These are phyloP conservation scores for Drosophila stalkeri DNA, from an alignment of 2,888 invertebrate species.

Conservation along the genomic window DNA sequence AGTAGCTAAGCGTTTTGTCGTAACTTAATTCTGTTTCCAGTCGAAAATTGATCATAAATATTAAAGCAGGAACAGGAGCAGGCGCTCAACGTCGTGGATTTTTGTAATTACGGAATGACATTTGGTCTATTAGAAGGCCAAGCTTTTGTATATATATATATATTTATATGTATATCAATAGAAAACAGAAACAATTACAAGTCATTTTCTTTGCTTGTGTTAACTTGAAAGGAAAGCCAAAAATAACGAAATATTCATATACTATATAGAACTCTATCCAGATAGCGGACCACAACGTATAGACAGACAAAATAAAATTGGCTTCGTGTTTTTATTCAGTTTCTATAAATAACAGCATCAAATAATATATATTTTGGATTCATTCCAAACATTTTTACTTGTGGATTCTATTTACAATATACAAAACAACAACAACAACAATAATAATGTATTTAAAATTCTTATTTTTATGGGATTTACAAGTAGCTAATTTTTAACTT, in stretches of 20 bases:
- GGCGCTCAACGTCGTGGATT: conserved; percentile 28
- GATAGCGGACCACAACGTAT: conserved; percentile 26
- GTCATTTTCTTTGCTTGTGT: not conserved
- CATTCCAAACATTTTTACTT: conserved; percentile 73
- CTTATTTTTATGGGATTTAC: not conserved
- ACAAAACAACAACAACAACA: not conserved
- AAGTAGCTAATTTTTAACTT: not conserved
- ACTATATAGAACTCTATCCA: conserved; percentile 44
- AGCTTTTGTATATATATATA: not conserved
- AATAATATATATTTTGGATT: conserved; percentile 67
- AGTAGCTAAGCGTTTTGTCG: conserved; percentile 5
- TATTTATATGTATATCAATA: not conserved
- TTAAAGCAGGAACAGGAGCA: conserved; percentile 38
- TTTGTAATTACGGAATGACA: conserved; percentile 46
- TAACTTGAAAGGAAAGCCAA: not conserved
- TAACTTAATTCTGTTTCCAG: not conserved
- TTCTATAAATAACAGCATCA: conserved; percentile 58
- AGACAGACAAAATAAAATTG: conserved; percentile 39
- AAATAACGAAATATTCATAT: conserved; percentile 4
- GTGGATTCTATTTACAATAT: conserved; percentile 13
- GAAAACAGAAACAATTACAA: not conserved
- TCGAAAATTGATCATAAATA: conserved; percentile 64
- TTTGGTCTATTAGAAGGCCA: conserved; percentile 20
- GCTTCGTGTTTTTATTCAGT: conserved; percentile 34
- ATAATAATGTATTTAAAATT: not conserved